phyloP scores from a whole-genome alignment of 2,797 vertebrate species.

The Squalus acanthias region DNA sequence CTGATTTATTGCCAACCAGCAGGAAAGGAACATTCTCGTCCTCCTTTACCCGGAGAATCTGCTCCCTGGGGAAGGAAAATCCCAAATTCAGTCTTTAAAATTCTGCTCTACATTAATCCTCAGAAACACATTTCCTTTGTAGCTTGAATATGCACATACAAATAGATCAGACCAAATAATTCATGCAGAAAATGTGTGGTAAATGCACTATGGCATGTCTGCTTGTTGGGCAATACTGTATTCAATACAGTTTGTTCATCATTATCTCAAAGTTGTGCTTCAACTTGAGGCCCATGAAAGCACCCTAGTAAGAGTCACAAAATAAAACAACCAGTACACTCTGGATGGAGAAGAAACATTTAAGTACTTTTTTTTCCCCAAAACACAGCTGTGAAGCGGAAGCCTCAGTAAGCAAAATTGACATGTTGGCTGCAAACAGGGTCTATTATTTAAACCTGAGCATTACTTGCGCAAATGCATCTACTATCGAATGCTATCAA shows the following conservation, averaged over 20 bases:
- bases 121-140: background rate
- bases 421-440: background rate
- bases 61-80: constrained; percentile 67
- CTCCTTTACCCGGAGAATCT: constrained; percentile 97
- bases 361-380: background rate
- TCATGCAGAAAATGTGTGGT: background rate
- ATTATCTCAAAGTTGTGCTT: background rate
- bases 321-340: background rate
- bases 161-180: too few relatives aligned
- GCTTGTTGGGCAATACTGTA: background rate
- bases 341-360: background rate
- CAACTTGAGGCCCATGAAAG: background rate
- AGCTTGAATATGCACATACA: background rate
- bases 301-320: background rate
- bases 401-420: background rate
- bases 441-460: background rate
- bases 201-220: background rate
- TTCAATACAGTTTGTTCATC: background rate
- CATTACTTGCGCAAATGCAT: background rate
- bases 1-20: constrained; percentile 94
- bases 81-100: background rate
- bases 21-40: constrained; percentile 97
- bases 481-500: background rate
- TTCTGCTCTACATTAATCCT: background rate
- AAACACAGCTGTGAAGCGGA: background rate